phyloP scores from a whole-genome alignment of 2,113 vertebrate species.

The Copsychus sechellarum region DNA sequence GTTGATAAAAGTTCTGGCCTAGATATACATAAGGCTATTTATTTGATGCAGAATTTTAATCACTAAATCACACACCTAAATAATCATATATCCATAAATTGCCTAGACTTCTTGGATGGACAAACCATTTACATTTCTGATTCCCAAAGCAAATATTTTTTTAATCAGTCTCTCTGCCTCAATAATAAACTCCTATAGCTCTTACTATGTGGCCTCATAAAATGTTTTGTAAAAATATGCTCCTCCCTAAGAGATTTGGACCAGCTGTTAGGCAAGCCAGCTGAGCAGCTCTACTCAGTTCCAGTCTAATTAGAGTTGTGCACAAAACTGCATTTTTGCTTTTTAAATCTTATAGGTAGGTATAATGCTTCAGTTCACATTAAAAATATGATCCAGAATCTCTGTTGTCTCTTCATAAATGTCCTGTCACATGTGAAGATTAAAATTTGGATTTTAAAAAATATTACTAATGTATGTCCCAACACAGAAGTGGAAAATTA shows the following conservation, averaged over 20 bases:
- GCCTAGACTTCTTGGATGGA: not conserved
- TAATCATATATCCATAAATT: not conserved
- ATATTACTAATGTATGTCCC: not conserved
- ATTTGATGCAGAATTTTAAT: not conserved
- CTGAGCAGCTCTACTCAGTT: constrained; percentile 44
- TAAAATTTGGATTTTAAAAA: not conserved
- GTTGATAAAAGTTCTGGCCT: not conserved
- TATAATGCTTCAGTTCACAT: not conserved
- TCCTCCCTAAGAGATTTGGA: constrained; percentile 18
- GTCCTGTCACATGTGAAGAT: not conserved
- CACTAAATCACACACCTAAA: not conserved
- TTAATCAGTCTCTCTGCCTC: constrained; percentile 45
- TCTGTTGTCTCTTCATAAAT: not conserved
- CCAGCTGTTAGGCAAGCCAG: constrained; percentile 40
- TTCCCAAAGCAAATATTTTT: constrained; percentile 46
- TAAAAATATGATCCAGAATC: not conserved
- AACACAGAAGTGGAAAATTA: not conserved
- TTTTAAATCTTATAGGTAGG: not conserved
- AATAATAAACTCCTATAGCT: constrained; percentile 20
- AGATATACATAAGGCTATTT: not conserved
- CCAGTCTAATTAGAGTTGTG: constrained; percentile 41
- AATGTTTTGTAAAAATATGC: constrained; percentile 37
- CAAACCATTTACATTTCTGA: not conserved
- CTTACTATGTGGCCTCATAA: constrained; percentile 29
- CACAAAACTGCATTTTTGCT: constrained; percentile 32